Base-by-base conservation (phyloP, 2,113 vertebrate genomes). In the Ophthalmolycus amberensis region DNA sequence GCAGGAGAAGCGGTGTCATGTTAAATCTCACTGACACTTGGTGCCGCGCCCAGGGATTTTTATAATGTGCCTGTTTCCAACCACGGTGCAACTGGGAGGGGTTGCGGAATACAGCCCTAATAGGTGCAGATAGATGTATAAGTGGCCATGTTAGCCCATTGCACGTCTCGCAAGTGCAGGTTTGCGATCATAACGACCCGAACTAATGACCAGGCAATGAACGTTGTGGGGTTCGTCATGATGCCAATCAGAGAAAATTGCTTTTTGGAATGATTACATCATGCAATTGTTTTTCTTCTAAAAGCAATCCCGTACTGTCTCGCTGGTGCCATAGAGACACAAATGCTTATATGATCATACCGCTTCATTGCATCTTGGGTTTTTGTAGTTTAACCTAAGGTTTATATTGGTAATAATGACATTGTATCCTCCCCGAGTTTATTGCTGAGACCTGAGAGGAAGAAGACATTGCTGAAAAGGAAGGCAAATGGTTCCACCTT, bases 1-100 rank as follows among this genome's bases (percentile, higher is more conserved):
- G 86, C 83, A 80, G 79, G 82, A 86, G 91, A 68, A 82, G 80
- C 73, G 64, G 71, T 68, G 80, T 89, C 67, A 37, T 59, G 77
- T 80, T 85, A 89, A 93, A 91, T 89, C 81, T 85, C 75, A 72
- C 59, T 86, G 86, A 88, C 88, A 87, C 85, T 90, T 88, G 88
- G 87, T 83, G 77, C 80, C 46, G 69, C 34, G 84, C 85, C 85
- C 79, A 75, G 64, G 40, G 77, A 72, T 22, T 81, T 86, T 86
- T 83, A 79, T 52, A 80, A 62, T 63, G 73, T 25, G 71, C 71
- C 75, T 1, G 9, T 83, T 85, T 84, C 67, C 69, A 80, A 82
- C 65, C 59, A 16, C 84, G 44, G 60, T 20, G 52, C 46, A 67
- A 64, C 56, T 58, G 77, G 58, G 77, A 71, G 34, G 48, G 37